Base-by-base conservation (phyloP, 2,888 invertebrate genomes). In the Coelopa pilipes region DNA sequence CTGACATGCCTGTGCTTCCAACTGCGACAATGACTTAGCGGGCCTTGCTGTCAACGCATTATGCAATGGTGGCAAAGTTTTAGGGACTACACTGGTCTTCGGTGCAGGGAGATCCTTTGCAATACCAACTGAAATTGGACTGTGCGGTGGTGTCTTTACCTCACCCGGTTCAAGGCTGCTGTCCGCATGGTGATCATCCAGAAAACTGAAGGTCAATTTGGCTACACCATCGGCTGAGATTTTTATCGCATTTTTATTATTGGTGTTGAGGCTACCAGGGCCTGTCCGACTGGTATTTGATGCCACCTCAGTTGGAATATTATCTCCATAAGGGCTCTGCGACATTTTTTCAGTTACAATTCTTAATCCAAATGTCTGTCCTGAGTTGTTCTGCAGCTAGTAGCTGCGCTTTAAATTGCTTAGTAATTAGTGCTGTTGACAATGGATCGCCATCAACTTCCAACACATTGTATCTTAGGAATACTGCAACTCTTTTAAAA, bases 81-180 rank as follows among this genome's bases (percentile, higher is more conserved):
- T 34, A 66, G 60, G 50, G 13, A 34, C 19, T 11, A 55, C 59
- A 69, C 62, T 70, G 13, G 70, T n/a, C 11, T 74, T 78, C 0
- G 68, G 53, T 7, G 75, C 73, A 1, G 78, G 76, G 10, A 78
- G 76, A 9, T 73, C 72, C n/a, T 74, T 73, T 19, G 73, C 69
- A 10, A 74, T 9, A 21, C n/a, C 17, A 12, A 12, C 17, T 21
- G 78, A 76, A 66, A 77, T 76, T 12, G 75, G 75, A 57, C 72
- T 72, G 72, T 82, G 85, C n/a, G 86, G 86, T 19, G 86, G 86
- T 9, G 86, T 86, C 73, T 86, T 84, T 46, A 86, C 81, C 71
- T 86, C 86, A 10, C 86, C 86, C 15, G 86, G 86, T 72, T 86
- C 86, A 71, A 86, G 75, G 45, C 85, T 86, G 62, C 84, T 85